These are phyloP conservation scores for Hydrophis major DNA, from an alignment of 2,797 vertebrate species.

Conservation along the genomic window DNA sequence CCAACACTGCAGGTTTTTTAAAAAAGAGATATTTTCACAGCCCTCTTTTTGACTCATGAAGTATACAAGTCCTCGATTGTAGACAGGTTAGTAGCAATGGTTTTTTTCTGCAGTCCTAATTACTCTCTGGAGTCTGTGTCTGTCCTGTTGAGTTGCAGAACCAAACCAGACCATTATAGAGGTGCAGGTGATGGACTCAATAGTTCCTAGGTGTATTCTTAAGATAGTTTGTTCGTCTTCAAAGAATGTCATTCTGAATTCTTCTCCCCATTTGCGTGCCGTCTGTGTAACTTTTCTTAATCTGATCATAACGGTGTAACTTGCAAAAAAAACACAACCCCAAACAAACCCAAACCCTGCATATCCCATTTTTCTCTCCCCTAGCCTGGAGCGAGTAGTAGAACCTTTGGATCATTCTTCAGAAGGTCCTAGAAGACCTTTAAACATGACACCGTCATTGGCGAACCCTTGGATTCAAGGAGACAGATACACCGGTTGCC, in stretches of 20 bases:
- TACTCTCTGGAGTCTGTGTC: no score
- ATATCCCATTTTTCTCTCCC: constrained; percentile 47
- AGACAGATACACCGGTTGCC: constrained; percentile 71
- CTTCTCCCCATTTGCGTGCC: background rate
- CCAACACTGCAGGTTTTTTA: no score
- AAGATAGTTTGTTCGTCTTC: no score
- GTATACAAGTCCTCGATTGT: no score
- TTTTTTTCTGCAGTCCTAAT: no score
- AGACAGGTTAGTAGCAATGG: no score
- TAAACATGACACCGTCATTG: constrained; percentile 61
- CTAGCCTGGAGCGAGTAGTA: constrained; percentile 64
- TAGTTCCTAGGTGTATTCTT: no score
- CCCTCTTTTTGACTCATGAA: no score
- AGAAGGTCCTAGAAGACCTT: constrained; percentile 73
- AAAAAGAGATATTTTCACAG: no score
- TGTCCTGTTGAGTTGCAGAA: no score
- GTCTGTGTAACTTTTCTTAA: background rate
- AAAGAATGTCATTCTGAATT: background rate
- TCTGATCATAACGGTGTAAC: background rate
- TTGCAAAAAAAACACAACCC: background rate
- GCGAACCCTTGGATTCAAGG: constrained; percentile 63
- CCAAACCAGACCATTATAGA: no score
- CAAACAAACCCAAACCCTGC: background rate
- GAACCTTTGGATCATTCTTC: constrained; percentile 75
- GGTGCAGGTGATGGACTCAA: no score